Base-by-base conservation (phyloP, 2,888 invertebrate species). In the Drosophila kambysellisi region DNA sequence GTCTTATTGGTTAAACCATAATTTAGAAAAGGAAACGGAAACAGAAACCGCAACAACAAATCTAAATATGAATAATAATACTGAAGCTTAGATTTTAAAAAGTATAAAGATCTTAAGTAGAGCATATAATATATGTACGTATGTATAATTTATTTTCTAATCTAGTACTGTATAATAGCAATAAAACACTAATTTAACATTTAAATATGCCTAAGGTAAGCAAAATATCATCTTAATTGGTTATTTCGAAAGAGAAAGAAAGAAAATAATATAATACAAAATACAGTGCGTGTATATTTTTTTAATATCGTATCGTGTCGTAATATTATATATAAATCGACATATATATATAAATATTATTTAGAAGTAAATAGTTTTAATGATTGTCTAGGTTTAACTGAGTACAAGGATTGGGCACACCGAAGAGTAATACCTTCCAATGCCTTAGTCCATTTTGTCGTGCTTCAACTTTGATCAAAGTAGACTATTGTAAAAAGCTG, bases 61-160 rank as follows among this genome's bases (percentile, higher is more conserved):
- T 46, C 20, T 46, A 29, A 54, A 37, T 54, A 37, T 33, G 65
- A 51, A 56, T 29, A 59, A 64, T 59, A 37, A 35, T 64, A 60
- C 35, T 62, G 46, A 67, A 52, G 61, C 50, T 30, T 73, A 81
- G 69, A 43, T n/a, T 71, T 58, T 64, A 67, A 53, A 25, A 67
- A 53, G 15, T 72, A 41, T 76, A 72, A 46, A 39, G 46, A 74
- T 70, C 61, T 74, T 65, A 74, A 66, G 62, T 79, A 79, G 59
- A 70, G 66, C 58, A 56, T 68, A 68, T 68, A 39, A 33, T 77
- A 73, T 63, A 60, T 72, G 63, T 77, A 70, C 63, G 75, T 79
- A 79, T 79, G 75, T 79, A 67, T 79, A 79, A 79, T 79, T 78
- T 75, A 76, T 71, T 78, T 58, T 72, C 25, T 75, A 63, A 71